These are phyloP conservation scores for Cyanoramphus novaezelandiae DNA, from an alignment of 2,113 vertebrate species.

Conservation along the genomic window DNA sequence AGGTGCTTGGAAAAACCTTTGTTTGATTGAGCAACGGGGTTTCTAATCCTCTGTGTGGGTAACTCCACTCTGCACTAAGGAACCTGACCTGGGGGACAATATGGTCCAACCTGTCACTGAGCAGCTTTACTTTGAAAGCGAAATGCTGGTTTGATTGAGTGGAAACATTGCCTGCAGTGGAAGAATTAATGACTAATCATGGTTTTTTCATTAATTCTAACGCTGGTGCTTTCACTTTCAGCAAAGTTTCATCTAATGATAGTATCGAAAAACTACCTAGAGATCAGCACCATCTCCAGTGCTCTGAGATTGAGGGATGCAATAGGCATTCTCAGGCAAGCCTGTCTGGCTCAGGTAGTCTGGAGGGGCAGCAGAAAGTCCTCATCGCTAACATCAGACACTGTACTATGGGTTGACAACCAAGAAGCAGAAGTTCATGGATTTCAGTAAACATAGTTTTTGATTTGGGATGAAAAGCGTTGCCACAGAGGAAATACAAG, in stretches of 20 bases:
- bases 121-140: neutral
- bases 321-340: neutral
- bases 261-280: neutral
- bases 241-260: neutral
- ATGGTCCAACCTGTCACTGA: neutral
- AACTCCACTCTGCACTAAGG: neutral
- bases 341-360: neutral
- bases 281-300: neutral
- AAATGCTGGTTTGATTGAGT: neutral
- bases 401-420: neutral
- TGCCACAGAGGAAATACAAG: neutral
- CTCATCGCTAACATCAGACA: neutral
- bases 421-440: neutral
- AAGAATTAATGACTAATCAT: neutral
- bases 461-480: neutral
- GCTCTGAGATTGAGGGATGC: fast-evolving
- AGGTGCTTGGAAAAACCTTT: neutral
- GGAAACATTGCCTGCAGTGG: neutral
- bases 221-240: neutral
- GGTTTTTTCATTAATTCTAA: neutral
- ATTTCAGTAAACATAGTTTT: neutral
- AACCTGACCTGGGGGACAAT: neutral
- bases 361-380: neutral
- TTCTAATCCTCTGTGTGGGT: neutral
- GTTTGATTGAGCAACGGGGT: neutral